These are phyloP conservation scores for Onthophagus sagittarius DNA, from an alignment of 2,888 invertebrate genomes.

Conservation along the genomic window DNA sequence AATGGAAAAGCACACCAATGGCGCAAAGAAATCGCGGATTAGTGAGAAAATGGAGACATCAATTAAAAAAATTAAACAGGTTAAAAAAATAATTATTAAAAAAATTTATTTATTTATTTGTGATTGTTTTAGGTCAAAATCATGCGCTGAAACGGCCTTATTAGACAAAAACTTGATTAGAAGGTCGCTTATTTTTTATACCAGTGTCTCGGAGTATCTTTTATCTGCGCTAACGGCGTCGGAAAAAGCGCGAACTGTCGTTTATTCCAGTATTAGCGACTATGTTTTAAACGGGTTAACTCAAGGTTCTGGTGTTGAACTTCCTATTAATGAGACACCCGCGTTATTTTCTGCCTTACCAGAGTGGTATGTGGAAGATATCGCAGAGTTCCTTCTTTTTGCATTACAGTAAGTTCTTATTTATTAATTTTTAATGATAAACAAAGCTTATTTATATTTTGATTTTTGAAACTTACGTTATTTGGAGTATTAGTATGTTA, in stretches of 20 bases:
- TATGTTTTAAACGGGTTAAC: slow-evolving; percentile 68
- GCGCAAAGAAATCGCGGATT: slow-evolving; percentile 78
- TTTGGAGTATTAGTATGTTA: too few relatives aligned
- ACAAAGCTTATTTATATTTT: too few relatives aligned
- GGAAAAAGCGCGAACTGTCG: too few relatives aligned
- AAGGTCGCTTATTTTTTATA: slow-evolving; percentile 82
- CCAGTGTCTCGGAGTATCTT: slow-evolving; percentile 78
- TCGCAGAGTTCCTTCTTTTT: slow-evolving; percentile 93
- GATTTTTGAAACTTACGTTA: too few relatives aligned
- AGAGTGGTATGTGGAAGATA: slow-evolving; percentile 97
- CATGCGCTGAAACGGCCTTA: slow-evolving; percentile 86
- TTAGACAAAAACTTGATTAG: slow-evolving; percentile 80
- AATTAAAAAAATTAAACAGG: slow-evolving; percentile 73
- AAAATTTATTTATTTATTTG: neutral
- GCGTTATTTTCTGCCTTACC: slow-evolving; percentile 85
- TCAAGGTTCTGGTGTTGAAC: slow-evolving; percentile 49
- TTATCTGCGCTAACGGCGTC: slow-evolving; percentile 57
- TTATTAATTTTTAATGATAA: too few relatives aligned
- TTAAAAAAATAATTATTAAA: slow-evolving; percentile 34
- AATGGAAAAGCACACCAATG: slow-evolving; percentile 75
- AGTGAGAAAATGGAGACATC: slow-evolving; percentile 82
- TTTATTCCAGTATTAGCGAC: slow-evolving; percentile 68
- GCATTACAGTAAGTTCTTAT: slow-evolving; percentile 76
- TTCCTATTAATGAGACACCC: slow-evolving; percentile 62
- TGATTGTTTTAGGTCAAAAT: slow-evolving; percentile 67